Percentiles rank a stretch among this genome's conserved stretches.
Evolutionary conservation across 2,888 invertebrate species (phyloP).

Genomic region (Diplolepis rosae): DNA sequence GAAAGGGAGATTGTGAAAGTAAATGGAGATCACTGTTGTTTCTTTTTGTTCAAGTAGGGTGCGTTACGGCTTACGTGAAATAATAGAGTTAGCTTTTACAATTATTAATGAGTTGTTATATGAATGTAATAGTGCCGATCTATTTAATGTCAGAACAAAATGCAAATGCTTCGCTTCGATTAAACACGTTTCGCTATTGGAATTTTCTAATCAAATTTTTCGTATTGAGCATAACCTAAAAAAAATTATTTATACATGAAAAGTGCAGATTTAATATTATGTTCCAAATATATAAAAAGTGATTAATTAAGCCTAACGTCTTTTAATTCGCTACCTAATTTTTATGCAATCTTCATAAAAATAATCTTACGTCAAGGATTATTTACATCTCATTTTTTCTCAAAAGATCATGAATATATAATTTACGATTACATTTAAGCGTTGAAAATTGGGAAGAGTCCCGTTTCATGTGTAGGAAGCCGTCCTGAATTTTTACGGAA

Average conservation of each 20-base stretch:
- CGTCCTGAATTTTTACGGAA: constrained; percentile 21
- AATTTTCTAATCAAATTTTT: constrained; percentile 4
- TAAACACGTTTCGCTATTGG: not conserved
- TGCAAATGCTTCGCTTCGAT: constrained; percentile 2
- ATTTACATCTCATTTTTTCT: not conserved
- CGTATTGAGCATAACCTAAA: not conserved
- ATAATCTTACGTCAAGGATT: not conserved
- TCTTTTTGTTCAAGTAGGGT: not conserved
- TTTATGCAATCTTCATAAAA: not conserved
- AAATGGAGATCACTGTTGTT: not conserved
- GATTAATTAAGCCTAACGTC: not conserved
- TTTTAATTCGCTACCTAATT: not conserved
- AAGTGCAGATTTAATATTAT: not conserved
- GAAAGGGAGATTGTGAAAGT: constrained; percentile 10
- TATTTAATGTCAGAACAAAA: not conserved
- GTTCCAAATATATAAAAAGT: not conserved
- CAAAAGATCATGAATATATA: constrained; percentile 11
- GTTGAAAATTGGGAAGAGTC: constrained; percentile 20
- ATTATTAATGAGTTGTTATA: constrained; percentile 15
- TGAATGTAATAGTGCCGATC: not conserved
- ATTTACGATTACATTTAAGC: constrained; percentile 12
- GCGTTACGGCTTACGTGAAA: not conserved
- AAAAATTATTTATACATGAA: not conserved
- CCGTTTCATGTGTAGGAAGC: constrained; percentile 18
- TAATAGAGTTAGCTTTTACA: not conserved